Percentiles rank a stretch among this genome's conserved stretches.
These are phyloP conservation scores for Spea multiplicata DNA, from an alignment of 2,113 vertebrate species.

Conservation along the genomic window DNA sequence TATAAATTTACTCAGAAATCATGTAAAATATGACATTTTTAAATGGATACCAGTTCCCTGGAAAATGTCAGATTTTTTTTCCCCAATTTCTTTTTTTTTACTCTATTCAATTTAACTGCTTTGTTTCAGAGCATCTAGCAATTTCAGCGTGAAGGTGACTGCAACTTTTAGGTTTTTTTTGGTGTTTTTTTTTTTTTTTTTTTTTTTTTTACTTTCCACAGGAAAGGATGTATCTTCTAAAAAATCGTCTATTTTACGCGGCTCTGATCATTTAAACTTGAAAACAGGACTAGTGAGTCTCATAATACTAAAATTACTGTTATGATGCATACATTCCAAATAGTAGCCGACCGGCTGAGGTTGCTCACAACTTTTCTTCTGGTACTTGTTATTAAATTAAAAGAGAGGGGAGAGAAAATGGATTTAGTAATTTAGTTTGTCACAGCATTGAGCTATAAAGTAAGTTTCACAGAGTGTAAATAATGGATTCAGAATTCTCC, in stretches of 20 bases:
- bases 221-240: no score
- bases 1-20: neutral
- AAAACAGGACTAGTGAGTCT: no score
- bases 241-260: no score
- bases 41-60: neutral
- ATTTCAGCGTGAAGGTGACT: no score
- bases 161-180: no score
- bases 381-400: conserved; percentile 6
- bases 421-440: conserved; percentile 23
- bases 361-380: neutral
- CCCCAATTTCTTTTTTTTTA: no score
- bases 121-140: neutral
- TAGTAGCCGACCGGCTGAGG: neutral
- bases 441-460: conserved; percentile 15
- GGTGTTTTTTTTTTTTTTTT: no score
- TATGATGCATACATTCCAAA: no score
- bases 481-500: conserved; percentile 14
- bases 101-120: neutral
- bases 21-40: neutral
- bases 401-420: conserved; percentile 4
- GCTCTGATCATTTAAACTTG: no score
- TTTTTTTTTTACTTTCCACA: no score
- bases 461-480: conserved; percentile 10
- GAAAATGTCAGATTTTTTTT: neutral
- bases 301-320: no score